Evolutionary conservation across 2,888 invertebrate genomes (phyloP).

Genomic region (Aleiodes testaceus): DNA sequence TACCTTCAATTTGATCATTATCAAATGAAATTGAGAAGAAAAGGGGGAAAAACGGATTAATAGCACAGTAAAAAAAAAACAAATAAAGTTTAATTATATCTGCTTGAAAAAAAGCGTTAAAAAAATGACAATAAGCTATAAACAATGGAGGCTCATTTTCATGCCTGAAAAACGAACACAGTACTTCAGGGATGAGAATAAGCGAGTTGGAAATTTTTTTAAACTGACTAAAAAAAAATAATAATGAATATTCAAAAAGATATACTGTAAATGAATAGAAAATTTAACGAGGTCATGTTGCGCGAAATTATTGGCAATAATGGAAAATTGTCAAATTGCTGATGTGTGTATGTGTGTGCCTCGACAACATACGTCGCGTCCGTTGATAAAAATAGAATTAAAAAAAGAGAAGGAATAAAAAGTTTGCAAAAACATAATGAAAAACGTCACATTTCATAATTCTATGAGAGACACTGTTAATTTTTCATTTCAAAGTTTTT

Average conservation of each 20-base stretch:
- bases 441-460: slow-evolving; percentile 24
- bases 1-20: slow-evolving; percentile 14
- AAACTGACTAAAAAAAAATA: slow-evolving; percentile 23
- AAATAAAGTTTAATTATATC: slow-evolving; percentile 5
- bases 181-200: slow-evolving; percentile 22
- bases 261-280: slow-evolving; percentile 26
- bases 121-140: slow-evolving; percentile 6
- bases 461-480: slow-evolving; percentile 42
- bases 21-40: neutral
- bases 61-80: neutral
- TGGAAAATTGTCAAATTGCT: slow-evolving; percentile 31
- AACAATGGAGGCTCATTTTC: slow-evolving; percentile 3
- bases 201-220: slow-evolving; percentile 30
- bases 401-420: slow-evolving; percentile 20
- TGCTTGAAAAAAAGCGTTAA: slow-evolving; percentile 11
- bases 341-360: neutral
- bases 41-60: neutral
- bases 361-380: slow-evolving; percentile 20
- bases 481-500: slow-evolving; percentile 36
- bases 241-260: slow-evolving; percentile 31
- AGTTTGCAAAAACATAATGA: slow-evolving; percentile 14
- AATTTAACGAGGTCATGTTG: slow-evolving; percentile 15
- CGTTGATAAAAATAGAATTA: slow-evolving; percentile 26
- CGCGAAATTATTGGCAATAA: slow-evolving; percentile 33
- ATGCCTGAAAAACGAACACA: slow-evolving; percentile 13